Evolutionary conservation across 2,797 vertebrate species (phyloP), one percentile per base, ranked within the genome.

Genomic region (Dendrocincla fuliginosa): DNA sequence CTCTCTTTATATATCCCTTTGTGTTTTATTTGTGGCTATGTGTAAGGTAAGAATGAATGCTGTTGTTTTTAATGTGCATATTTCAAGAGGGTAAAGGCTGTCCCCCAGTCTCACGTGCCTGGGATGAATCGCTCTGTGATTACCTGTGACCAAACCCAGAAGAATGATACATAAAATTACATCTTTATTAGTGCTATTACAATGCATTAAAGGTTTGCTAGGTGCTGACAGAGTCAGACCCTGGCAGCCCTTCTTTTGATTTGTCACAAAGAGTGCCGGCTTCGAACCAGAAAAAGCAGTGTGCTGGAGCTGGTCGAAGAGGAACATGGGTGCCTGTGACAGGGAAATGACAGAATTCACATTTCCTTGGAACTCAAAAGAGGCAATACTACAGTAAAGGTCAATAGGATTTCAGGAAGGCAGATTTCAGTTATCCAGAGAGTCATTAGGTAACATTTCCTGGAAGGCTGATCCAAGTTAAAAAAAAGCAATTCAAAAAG

Each of bases 151-250:
- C 67, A 81, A 90, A 67, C 46, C 12, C 33, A 86, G 75, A 94
- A 94, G 61, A 91, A 79, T 33, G 55, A 67, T 55, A 56, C 37
- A 70, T 74, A 84, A 89, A 93, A 93, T 87, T 82, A 39, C 30
- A 83, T 46, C 77, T 90, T 95, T 94, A 93, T 90, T 95, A 32
- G 81, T 33, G 22, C 55, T 59, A 49, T 91, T 94, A 87, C 84
- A 94, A 49, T 56, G 74, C 65, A 84, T 89, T 91, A 79, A 67
- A 84, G 91, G 74, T 88, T 86, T 75, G 57, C 61, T 76, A 65
- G 77, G 59, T 91, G 83, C 70, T 95, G 85, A 80, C 86, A 82
- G 76, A 78, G 47, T 56, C 59, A 82, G 88, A 50, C 13, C 42
- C 39, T 63, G 7, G 3, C 5, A 11, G 67, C 35, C 42, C 49